Evolutionary conservation across 2,113 vertebrate genomes (phyloP).

Genomic region (Rhabdornis inornatus): DNA sequence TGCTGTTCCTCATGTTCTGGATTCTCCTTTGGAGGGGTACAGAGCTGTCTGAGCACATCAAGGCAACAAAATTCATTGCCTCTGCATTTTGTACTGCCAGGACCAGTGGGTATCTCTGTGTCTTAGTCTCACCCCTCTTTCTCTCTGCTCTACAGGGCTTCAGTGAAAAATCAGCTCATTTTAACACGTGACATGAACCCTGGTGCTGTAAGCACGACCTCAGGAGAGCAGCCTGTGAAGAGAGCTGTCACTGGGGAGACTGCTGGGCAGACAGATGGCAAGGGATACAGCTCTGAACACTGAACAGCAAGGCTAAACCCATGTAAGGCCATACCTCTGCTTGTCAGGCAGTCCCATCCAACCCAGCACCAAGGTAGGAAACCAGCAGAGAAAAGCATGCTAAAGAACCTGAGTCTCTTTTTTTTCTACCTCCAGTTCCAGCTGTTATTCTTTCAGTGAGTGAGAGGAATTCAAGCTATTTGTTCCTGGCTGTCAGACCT

Average conservation of each 20-base stretch:
- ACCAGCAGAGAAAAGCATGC: neutral
- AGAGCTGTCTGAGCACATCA: neutral
- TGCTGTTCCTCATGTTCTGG: neutral
- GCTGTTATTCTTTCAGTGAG: neutral
- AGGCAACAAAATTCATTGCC: neutral
- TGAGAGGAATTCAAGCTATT: slow-evolving; percentile 19
- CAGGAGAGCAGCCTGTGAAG: neutral
- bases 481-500: slow-evolving; percentile 1
- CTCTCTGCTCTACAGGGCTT: neutral
- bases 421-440: neutral
- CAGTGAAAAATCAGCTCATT: neutral
- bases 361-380: neutral
- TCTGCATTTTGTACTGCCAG: neutral
- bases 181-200: neutral
- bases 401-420: neutral
- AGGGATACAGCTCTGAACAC: too few relatives aligned
- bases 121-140: neutral
- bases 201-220: neutral
- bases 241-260: neutral
- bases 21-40: neutral
- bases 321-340: neutral
- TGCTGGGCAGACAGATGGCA: neutral
- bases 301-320: neutral
- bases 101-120: neutral
- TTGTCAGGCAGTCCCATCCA: neutral